phyloP scores from a whole-genome alignment of 2,797 vertebrate species.

The Morus bassanus region DNA sequence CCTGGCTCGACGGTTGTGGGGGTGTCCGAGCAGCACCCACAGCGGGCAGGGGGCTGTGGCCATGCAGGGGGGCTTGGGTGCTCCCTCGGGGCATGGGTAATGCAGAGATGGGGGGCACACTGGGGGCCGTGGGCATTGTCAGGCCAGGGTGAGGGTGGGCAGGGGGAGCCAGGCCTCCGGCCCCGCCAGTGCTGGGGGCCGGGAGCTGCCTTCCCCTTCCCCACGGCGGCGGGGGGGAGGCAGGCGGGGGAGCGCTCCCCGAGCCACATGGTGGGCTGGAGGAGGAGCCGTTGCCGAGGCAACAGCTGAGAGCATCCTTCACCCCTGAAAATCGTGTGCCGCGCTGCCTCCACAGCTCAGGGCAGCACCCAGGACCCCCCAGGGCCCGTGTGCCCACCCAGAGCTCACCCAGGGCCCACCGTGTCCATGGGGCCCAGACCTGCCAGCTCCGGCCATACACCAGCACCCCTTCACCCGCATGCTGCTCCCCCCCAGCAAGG shows the following conservation, averaged over 20 bases:
- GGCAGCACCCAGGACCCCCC: not conserved
- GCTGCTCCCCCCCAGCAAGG: not conserved
- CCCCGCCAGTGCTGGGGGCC: conserved; percentile 36
- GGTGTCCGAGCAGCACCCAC: not conserved
- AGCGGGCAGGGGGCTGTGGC: not conserved
- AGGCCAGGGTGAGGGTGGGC: not conserved
- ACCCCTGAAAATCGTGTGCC: conserved; percentile 17
- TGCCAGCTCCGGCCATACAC: not conserved
- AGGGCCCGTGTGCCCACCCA: too few species aligned
- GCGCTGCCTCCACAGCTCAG: not conserved
- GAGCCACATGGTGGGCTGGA: conserved; percentile 58
- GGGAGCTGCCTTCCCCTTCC: conserved; percentile 57
- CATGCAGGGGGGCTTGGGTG: not conserved
- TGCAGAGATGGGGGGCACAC: not conserved
- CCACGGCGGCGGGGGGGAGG: conserved; percentile 18
- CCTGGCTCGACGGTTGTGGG: not conserved
- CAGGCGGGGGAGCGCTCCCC: conserved; percentile 42
- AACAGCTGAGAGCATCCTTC: conserved; percentile 67
- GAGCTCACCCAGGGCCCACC: rapidly evolving
- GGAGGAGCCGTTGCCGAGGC: conserved; percentile 65
- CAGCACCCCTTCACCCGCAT: rapidly evolving
- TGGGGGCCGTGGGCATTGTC: not conserved
- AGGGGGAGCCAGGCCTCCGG: conserved; percentile 26
- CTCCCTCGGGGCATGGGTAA: not conserved
- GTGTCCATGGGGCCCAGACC: rapidly evolving